These are phyloP conservation scores for Lacanobia oleracea DNA, from an alignment of 2,888 invertebrate genomes.

Conservation along the genomic window DNA sequence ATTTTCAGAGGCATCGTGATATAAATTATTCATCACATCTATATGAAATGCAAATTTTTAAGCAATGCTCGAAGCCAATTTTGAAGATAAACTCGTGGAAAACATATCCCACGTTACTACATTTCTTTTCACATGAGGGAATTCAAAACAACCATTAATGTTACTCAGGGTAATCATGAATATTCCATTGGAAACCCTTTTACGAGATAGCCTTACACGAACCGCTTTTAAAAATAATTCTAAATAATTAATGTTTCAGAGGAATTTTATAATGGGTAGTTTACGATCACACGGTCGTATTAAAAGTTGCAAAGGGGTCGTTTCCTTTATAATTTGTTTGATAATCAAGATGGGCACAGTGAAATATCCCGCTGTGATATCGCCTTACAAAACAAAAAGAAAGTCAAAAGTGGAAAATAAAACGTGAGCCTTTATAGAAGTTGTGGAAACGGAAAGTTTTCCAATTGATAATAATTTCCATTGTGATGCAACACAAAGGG, in stretches of 20 bases:
- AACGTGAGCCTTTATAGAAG: constrained; percentile 83
- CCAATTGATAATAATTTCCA: constrained; percentile 89
- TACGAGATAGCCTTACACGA: constrained; percentile 76
- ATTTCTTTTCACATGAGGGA: constrained; percentile 80
- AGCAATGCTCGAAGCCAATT: constrained; percentile 70
- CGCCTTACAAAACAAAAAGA: constrained; percentile 76
- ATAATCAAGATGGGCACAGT: constrained; percentile 70
- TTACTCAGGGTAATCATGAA: constrained; percentile 81
- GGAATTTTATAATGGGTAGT: constrained; percentile 65
- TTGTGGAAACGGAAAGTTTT: constrained; percentile 86
- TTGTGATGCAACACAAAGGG: constrained; percentile 88
- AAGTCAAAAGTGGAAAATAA: constrained; percentile 83
- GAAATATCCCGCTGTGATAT: constrained; percentile 71
- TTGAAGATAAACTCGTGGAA: constrained; percentile 73
- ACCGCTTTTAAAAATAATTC: constrained; percentile 76
- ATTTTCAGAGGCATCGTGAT: constrained; percentile 28
- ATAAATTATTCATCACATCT: constrained; percentile 57
- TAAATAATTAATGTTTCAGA: constrained; percentile 73
- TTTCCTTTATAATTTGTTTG: constrained; percentile 65
- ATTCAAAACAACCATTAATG: constrained; percentile 85
- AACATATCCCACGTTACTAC: constrained; percentile 71
- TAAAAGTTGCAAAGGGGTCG: constrained; percentile 50
- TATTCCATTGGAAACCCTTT: constrained; percentile 85
- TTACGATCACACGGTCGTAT: constrained; percentile 54
- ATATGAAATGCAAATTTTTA: constrained; percentile 64